Evolutionary conservation across 2,888 invertebrate species (phyloP).

Genomic region (Dioctria linearis): DNA sequence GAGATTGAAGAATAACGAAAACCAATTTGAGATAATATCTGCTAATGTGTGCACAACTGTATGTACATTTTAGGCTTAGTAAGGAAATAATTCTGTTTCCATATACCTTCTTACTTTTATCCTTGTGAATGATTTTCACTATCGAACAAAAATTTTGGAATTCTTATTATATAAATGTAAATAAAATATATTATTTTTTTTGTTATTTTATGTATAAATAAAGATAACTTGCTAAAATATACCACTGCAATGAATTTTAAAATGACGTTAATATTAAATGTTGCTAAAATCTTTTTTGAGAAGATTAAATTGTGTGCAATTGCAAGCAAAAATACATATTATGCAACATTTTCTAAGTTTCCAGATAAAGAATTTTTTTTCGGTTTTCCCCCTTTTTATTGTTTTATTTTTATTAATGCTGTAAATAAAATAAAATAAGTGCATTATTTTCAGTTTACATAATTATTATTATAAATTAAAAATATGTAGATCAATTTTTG

Average conservation of each 20-base stretch:
- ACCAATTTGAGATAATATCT: too few species aligned
- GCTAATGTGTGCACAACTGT: too few species aligned
- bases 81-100: too few species aligned
- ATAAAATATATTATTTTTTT: too few species aligned
- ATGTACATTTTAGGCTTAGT: too few species aligned
- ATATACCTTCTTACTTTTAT: too few species aligned
- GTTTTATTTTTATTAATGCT: constrained; percentile 20
- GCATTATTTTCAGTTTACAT: constrained; percentile 19
- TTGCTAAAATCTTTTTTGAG: constrained; percentile 19
- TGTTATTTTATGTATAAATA: not conserved
- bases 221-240: constrained; percentile 9
- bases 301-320: not conserved
- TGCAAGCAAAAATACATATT: not conserved
- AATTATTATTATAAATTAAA: constrained; percentile 13
- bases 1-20: too few species aligned
- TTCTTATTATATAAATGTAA: too few species aligned
- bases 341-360: constrained; percentile 15
- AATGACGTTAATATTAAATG: constrained; percentile 1
- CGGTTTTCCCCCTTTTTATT: not conserved
- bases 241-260: constrained; percentile 46
- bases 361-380: not conserved
- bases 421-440: constrained; percentile 38
- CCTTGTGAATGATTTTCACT: too few species aligned
- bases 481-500: not conserved
- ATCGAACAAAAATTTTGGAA: too few species aligned